Evolutionary conservation across 1,140 invertebrate genomes (phyloP).

Genomic region (Nasonia vitripennis): DNA sequence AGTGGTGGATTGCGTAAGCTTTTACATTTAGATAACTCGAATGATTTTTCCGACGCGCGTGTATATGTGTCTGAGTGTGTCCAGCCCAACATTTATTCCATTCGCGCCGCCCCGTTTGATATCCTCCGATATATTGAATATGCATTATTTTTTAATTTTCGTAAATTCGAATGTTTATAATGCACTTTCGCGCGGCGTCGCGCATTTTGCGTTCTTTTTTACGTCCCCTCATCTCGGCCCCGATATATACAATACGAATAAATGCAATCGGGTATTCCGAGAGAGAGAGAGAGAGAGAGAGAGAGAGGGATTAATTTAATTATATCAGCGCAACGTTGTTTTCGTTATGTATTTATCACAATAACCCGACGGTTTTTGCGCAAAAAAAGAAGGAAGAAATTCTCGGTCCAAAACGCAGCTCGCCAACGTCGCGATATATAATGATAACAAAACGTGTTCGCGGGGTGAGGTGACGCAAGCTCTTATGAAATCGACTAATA

Average conservation of each 20-base stretch:
- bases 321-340: constrained; percentile 19
- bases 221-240: too few relatives aligned
- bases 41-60: constrained; percentile 44
- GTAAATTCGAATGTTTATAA: constrained; percentile 49
- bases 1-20: constrained; percentile 50
- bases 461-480: neutral
- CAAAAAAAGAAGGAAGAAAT: constrained; percentile 20
- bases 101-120: constrained; percentile 11
- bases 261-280: constrained; percentile 42
- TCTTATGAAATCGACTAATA: constrained; percentile 44
- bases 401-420: neutral
- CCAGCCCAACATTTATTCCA: constrained; percentile 46
- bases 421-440: neutral
- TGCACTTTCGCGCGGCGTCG: constrained; percentile 29
- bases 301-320: constrained; percentile 35
- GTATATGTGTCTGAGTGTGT: neutral
- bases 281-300: constrained; percentile 14
- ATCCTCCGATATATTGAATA: constrained; percentile 53
- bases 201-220: neutral
- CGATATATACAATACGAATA: constrained; percentile 42
- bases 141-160: constrained; percentile 52
- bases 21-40: constrained; percentile 55
- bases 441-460: neutral
- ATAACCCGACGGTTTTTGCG: neutral
- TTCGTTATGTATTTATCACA: neutral